Conservation (phyloP, 2,113 vertebrate species). For the Sylvia atricapilla region DNA sequence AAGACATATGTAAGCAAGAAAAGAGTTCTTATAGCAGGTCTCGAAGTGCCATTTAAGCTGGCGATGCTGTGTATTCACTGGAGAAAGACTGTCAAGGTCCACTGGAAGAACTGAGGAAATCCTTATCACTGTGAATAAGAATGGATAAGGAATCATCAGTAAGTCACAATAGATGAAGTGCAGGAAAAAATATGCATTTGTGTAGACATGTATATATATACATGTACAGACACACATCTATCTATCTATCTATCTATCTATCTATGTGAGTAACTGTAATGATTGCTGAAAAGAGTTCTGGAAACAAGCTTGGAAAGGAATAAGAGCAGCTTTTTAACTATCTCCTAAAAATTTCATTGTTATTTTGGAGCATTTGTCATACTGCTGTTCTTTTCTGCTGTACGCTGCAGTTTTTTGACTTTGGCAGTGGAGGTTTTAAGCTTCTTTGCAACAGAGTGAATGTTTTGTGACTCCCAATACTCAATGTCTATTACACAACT, state of each 20-base stretch:
- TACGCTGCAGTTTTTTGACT: not conserved
- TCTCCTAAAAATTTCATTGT: not conserved
- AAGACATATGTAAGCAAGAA: not conserved
- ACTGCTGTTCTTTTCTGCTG: not conserved
- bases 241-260: not conserved
- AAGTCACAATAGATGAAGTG: not conserved
- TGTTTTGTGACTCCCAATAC: not conserved
- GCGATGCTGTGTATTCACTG: not conserved
- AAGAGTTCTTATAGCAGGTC: not conserved
- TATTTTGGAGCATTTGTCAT: not conserved
- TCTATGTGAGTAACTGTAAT: not conserved
- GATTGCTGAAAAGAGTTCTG: not conserved
- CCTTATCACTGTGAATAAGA: not conserved
- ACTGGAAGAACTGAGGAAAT: not conserved
- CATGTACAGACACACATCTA: not conserved
- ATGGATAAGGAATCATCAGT: not conserved
- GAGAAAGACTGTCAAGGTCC: not conserved
- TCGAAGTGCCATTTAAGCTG: not conserved
- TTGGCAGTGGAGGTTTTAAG: not conserved
- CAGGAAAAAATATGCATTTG: not conserved
- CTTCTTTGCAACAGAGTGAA: not conserved
- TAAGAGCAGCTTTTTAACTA: not conserved
- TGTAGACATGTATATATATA: not conserved
- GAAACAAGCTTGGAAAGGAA: not conserved
- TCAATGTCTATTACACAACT: not conserved